Percentiles rank a stretch among this genome's conserved stretches.
These are phyloP conservation scores for Ameiurus melas DNA, from an alignment of 2,113 vertebrate species.

Conservation along the genomic window DNA sequence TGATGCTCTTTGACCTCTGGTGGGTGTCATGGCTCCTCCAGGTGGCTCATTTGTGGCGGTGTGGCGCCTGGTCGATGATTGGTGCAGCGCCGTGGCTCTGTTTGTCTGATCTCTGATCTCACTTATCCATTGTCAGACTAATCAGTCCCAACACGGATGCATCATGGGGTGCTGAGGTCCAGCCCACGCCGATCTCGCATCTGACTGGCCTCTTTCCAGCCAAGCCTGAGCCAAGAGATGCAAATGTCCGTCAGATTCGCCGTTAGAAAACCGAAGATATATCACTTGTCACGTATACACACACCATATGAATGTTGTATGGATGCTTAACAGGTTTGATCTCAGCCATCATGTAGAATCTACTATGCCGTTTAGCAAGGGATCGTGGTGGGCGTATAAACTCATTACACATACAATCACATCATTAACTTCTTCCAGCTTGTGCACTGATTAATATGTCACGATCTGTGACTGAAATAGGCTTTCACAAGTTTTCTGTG, in stretches of 20 bases:
- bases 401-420: conserved; percentile 1
- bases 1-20: conserved; percentile 8
- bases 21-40: conserved; percentile 23
- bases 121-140: conserved; percentile 39
- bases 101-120: conserved; percentile 41
- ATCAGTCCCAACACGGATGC: conserved; percentile 30
- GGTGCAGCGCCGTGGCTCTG: conserved; percentile 24
- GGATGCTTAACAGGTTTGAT: neutral
- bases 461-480: conserved; percentile 12
- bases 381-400: neutral
- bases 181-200: neutral
- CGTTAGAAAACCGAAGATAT: neutral
- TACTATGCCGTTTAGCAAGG: neutral
- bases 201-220: neutral
- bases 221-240: conserved; percentile 11
- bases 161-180: conserved; percentile 13
- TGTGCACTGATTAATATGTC: conserved; percentile 32
- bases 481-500: conserved; percentile 11
- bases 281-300: neutral
- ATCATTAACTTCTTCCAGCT: neutral
- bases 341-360: neutral
- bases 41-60: conserved; percentile 18
- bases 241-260: neutral
- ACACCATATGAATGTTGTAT: neutral
- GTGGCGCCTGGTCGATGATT: conserved; percentile 15